Base-by-base conservation (phyloP, 2,113 vertebrate genomes). In the Picathartes gymnocephalus region DNA sequence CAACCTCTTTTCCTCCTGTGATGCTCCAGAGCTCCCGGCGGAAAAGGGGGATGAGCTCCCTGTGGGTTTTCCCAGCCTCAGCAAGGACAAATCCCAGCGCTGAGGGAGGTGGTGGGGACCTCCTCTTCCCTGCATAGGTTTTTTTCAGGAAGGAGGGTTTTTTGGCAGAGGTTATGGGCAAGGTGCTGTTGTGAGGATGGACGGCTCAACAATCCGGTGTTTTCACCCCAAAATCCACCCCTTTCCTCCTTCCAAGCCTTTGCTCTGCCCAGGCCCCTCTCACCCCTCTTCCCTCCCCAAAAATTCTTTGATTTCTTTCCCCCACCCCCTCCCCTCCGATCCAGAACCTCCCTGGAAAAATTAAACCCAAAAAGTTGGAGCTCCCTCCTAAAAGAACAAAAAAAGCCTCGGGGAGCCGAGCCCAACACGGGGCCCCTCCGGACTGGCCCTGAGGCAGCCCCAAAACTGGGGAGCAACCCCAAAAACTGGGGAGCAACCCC, bases 141-240 rank as follows among this genome's bases (percentile, higher is more conserved):
- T 91, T 88, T 82, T 71, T 77, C 3, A 48, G 92, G 87, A 96
- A 95, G 88, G 65, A 84, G 92, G 70, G 70, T 8, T n/a, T 88
- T 86, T 50, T 72, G 30, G 64, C 81, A 92, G 48, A 64, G 81
- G 68, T 4, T 35, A 33, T 35, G 92, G 76, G 94, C 37, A 11
- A 22, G 71, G 85, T 86, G 88, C 92, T 96, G 97, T 88, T 3
- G 13, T 84, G 95, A 93, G 92, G 94, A 91, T 79, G 92, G 93
- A 88, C 78, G n/a, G 89, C 22, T 56, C 89, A 13, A 56, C 8
- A 76, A 73, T 33, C 17, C 12, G 2, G 23, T 11, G 91, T 58
- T 28, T 5, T 16, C 44, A 68, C 35, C 94, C 61, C 40, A 50
- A 79, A 91, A 91, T 82, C 42, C 64, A 77, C 58, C 86, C 9